Evolutionary conservation across 2,113 vertebrate species (phyloP).

Genomic region (Furnarius figulus): DNA sequence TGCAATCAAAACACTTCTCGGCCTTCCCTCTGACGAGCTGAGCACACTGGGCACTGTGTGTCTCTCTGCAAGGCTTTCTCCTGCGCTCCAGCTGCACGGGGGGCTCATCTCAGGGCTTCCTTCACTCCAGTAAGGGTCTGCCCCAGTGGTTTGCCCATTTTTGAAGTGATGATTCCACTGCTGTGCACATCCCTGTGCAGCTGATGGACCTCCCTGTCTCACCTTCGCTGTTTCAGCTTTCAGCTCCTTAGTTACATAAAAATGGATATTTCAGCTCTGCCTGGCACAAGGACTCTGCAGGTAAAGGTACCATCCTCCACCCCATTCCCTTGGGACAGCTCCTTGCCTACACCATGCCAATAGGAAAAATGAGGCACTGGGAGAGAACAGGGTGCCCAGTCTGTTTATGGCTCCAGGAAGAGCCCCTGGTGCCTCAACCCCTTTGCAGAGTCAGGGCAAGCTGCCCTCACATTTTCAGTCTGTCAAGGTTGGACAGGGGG

Average conservation of each 20-base stretch:
- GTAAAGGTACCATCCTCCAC: not conserved
- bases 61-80: not conserved
- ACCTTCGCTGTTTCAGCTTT: not conserved
- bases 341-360: not conserved
- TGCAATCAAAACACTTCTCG: conserved; percentile 30
- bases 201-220: accelerated
- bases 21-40: not conserved
- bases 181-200: not conserved
- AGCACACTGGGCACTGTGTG: not conserved
- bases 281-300: too few relatives aligned
- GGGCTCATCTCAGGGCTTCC: not conserved
- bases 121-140: not conserved
- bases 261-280: not conserved
- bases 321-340: not conserved
- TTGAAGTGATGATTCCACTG: not conserved
- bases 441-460: not conserved
- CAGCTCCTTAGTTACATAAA: not conserved
- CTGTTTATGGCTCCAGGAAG: not conserved
- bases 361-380: not conserved
- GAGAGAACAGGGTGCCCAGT: not conserved
- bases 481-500: not conserved
- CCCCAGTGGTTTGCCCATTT: not conserved
- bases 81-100: accelerated
- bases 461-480: not conserved
- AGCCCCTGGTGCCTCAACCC: not conserved